Base-by-base conservation (phyloP, 2,113 vertebrate genomes). In the Tylochromis polylepis region DNA sequence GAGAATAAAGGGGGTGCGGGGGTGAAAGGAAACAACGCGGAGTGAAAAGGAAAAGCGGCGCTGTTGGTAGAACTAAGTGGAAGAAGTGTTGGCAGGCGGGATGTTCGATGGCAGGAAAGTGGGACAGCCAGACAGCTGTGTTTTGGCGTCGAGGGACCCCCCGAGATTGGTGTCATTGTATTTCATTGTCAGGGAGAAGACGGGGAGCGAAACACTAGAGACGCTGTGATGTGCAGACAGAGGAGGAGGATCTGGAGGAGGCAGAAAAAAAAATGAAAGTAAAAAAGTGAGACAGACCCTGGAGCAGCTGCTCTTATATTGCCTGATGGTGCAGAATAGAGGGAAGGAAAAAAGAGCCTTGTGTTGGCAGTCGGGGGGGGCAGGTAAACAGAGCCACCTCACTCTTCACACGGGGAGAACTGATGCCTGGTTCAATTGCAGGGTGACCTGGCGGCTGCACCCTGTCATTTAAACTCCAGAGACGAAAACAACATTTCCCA, bases 111-210 rank as follows among this genome's bases (percentile, higher is more conserved):
- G 89, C 91, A 93, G 93, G 92, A 97, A 95, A 96, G 94, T 96
- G 95, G 96, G 96, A 95, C 96, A 96, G 88, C 92, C 88, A 79
- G 93, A 96, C 96, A 96, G 95, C 95, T 97, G 96, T 95, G 95
- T 91, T 94, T 91, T 55, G 87, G 90, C 49, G 91, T 94, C 92
- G 36, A 90, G 96, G 95, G 95, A 96, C 92, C 84, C 81, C 81
- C 81, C 77, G 24, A 93, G 94, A 96, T 96, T 94, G 93, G 93
- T 96, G 96, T 95, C 95, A 94, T 90, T 95, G 93, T 94, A 93
- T 96, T 94, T 96, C 92, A 95, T 95, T 96, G 96, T 96, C 94
- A 95, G 83, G 67, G 82, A 91, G 87, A 93, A 91, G 86, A 91
- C 89, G 88, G 77, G 82, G 85, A 90, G 87, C 51, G 78, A 86